Evolutionary conservation across 2,888 invertebrate genomes (phyloP).

Genomic region (Cataglyphis rosenhaueri): DNA sequence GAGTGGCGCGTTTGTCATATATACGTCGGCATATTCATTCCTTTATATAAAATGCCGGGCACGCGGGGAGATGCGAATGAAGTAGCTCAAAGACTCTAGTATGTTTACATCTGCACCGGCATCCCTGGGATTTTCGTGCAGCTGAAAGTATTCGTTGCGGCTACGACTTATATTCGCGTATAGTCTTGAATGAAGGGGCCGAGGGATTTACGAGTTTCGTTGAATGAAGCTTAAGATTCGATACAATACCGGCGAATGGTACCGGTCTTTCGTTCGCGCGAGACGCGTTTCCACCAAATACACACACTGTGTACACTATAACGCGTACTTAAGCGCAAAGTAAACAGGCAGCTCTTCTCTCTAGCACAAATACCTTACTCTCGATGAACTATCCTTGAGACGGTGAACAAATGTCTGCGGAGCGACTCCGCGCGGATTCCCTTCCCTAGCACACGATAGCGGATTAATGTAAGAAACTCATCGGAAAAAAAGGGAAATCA

Average conservation of each 20-base stretch:
- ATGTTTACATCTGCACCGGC: slow-evolving; percentile 70
- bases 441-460: background rate
- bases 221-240: slow-evolving; percentile 69
- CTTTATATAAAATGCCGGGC: slow-evolving; percentile 56
- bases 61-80: slow-evolving; percentile 37
- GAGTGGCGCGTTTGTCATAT: slow-evolving; percentile 69
- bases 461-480: slow-evolving; percentile 41
- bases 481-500: slow-evolving; percentile 3
- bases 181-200: slow-evolving; percentile 62
- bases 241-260: slow-evolving; percentile 65
- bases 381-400: slow-evolving; percentile 62
- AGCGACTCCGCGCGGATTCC: slow-evolving; percentile 18
- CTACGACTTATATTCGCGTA: slow-evolving; percentile 64
- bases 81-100: slow-evolving; percentile 41
- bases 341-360: slow-evolving; percentile 64
- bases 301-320: slow-evolving; percentile 44
- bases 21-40: slow-evolving; percentile 50
- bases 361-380: slow-evolving; percentile 58
- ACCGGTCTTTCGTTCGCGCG: slow-evolving; percentile 13
- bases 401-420: slow-evolving; percentile 56
- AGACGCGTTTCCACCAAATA: slow-evolving; percentile 55
- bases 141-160: slow-evolving; percentile 57
- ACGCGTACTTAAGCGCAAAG: slow-evolving; percentile 65
- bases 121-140: slow-evolving; percentile 66
- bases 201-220: slow-evolving; percentile 69